Conservation (phyloP, 2,113 vertebrate genomes). For the Sapayoa aenigma region DNA sequence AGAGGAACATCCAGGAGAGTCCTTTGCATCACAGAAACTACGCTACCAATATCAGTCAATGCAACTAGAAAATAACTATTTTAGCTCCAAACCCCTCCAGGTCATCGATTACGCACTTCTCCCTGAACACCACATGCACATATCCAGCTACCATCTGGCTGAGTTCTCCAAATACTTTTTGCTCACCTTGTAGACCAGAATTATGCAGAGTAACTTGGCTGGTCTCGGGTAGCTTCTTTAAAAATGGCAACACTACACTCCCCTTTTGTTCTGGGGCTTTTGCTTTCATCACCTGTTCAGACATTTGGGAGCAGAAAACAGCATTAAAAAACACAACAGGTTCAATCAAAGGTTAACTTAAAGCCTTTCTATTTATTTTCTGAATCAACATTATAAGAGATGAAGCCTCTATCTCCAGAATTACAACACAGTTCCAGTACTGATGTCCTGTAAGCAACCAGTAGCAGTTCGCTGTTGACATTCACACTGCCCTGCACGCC, state of each 20-base stretch:
- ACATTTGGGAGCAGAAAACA: background rate
- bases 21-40: background rate
- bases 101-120: background rate
- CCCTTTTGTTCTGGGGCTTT: conserved; percentile 45
- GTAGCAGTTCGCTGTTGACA: background rate
- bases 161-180: background rate
- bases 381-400: background rate
- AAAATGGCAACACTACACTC: conserved; percentile 31
- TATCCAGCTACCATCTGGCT: background rate
- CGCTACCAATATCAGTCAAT: background rate
- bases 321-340: background rate
- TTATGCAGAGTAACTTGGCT: conserved; percentile 54
- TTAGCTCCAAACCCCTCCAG: background rate
- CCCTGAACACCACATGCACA: background rate
- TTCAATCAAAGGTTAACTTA: background rate
- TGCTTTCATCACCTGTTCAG: conserved; percentile 36
- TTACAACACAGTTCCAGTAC: background rate
- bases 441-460: background rate
- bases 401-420: background rate
- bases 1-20: background rate
- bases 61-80: background rate
- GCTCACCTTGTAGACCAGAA: conserved; percentile 49
- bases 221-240: conserved; percentile 38
- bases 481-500: background rate
- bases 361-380: background rate